Evolutionary conservation across 2,888 invertebrate genomes (phyloP).

Genomic region (Trissolcus brochymenae): DNA sequence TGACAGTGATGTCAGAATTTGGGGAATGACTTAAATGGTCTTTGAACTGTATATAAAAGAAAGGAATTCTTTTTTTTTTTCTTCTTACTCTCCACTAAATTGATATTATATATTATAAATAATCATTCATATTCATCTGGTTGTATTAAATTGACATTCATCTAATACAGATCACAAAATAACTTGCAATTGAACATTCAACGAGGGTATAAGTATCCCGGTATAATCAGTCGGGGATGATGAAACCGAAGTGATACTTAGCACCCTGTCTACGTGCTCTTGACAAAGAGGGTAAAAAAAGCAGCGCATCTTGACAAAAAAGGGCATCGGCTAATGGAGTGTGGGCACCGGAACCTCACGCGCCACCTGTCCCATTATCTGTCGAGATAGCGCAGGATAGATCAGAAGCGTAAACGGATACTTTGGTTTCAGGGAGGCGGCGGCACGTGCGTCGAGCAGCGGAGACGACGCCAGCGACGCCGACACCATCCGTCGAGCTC

Average conservation of each 20-base stretch:
- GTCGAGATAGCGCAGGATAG: conserved; percentile 51
- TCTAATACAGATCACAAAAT: no score
- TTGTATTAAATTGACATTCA: no score
- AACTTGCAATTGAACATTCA: no score
- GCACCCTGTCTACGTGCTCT: conserved; percentile 9
- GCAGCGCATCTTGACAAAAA: conserved; percentile 13
- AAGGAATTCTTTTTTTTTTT: no score
- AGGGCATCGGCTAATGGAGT: conserved; percentile 37
- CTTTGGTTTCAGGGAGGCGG: conserved; percentile 75
- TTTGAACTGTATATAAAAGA: conserved; percentile 1
- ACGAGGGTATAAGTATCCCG: no score
- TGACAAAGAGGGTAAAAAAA: conserved; percentile 7
- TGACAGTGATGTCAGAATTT: conserved; percentile 23
- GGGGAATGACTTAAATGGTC: background rate
- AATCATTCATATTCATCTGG: no score
- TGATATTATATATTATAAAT: no score
- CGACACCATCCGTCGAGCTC: conserved; percentile 34
- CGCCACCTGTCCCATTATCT: conserved; percentile 44
- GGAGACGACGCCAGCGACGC: conserved; percentile 61
- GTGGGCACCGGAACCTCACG: conserved; percentile 39
- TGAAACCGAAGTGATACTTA: conserved; percentile 16
- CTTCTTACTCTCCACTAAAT: no score
- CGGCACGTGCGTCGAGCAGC: conserved; percentile 74
- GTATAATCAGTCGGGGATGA: background rate
- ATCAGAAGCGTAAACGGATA: conserved; percentile 61